A percentile compares a stretch with the other conserved stretches of the same genome.
phyloP scores from a whole-genome alignment of 1,140 invertebrate genomes.

The Eriocheir sinensis region DNA sequence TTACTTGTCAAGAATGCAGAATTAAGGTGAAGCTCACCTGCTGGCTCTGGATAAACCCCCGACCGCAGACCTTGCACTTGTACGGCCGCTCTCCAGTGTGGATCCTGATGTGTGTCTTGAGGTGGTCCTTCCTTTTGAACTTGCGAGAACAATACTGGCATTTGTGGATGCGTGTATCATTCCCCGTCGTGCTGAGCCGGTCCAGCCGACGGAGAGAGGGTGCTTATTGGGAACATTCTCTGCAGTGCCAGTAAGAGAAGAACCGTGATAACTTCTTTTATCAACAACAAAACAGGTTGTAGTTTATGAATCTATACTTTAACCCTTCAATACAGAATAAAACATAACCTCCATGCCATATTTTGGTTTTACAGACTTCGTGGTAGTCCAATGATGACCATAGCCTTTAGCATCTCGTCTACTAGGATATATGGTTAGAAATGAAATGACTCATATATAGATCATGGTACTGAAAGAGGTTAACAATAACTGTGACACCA shows the following conservation, averaged over 20 bases:
- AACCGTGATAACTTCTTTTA: slow-evolving; percentile 64
- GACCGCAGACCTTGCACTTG: slow-evolving; percentile 85
- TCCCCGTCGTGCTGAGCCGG: slow-evolving; percentile 69
- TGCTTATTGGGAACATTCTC: slow-evolving; percentile 79
- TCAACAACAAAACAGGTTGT: background rate
- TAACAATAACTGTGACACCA: too few species aligned
- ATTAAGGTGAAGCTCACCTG: slow-evolving; percentile 77
- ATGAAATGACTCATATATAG: too few species aligned
- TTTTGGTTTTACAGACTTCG: too few species aligned
- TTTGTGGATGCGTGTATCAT: slow-evolving; percentile 78
- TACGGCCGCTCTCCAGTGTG: slow-evolving; percentile 87
- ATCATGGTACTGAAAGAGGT: too few species aligned
- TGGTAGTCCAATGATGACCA: too few species aligned
- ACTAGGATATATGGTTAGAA: too few species aligned
- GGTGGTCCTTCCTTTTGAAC: slow-evolving; percentile 82
- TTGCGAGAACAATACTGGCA: slow-evolving; percentile 79
- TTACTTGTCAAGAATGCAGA: too few species aligned
- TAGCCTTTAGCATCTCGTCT: too few species aligned
- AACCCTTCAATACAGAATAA: too few species aligned
- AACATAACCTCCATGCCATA: too few species aligned
- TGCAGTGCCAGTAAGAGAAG: slow-evolving; percentile 67
- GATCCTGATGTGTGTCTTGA: slow-evolving; percentile 94
- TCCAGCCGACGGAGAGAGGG: slow-evolving; percentile 76
- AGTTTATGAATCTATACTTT: background rate
- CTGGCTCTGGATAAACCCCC: slow-evolving; percentile 79